A percentile compares a stretch with the other conserved stretches of the same genome.
Evolutionary conservation across 2,113 vertebrate species (phyloP).

Genomic region (Chelonoidis abingdonii): DNA sequence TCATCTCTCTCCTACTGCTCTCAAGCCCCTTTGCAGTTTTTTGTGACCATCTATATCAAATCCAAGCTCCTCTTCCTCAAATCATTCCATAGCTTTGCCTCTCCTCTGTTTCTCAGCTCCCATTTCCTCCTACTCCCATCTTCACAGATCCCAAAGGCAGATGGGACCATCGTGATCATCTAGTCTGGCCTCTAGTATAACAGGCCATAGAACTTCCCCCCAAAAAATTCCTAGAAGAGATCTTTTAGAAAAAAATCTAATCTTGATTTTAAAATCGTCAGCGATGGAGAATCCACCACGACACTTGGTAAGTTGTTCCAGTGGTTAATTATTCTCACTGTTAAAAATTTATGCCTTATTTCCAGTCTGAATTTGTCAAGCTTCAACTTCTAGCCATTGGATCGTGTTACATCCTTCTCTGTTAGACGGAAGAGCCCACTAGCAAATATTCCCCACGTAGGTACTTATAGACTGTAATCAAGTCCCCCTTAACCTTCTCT

Average conservation of each 20-base stretch:
- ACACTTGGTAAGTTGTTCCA: no score
- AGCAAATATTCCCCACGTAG: background rate
- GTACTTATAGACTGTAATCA: background rate
- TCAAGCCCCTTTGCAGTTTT: background rate
- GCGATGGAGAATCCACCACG: no score
- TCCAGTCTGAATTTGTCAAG: background rate
- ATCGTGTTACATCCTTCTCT: background rate
- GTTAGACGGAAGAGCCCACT: background rate
- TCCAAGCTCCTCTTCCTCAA: background rate
- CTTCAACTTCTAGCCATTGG: background rate
- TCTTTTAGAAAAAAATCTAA: no score
- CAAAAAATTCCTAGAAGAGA: no score
- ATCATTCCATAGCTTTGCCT: background rate
- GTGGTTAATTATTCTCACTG: no score
- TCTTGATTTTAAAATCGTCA: no score
- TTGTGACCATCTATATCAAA: background rate
- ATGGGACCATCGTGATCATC: no score
- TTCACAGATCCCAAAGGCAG: no score
- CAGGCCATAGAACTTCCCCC: no score
- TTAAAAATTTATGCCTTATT: no score
- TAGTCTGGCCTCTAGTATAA: no score
- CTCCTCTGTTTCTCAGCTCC: background rate
- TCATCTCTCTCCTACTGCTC: background rate
- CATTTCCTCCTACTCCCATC: background rate
- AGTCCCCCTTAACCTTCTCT: background rate